Evolutionary conservation across 2,113 vertebrate species (phyloP), one percentile per base, ranked within the genome.

Genomic region (Tretioscincus oriximinensis): DNA sequence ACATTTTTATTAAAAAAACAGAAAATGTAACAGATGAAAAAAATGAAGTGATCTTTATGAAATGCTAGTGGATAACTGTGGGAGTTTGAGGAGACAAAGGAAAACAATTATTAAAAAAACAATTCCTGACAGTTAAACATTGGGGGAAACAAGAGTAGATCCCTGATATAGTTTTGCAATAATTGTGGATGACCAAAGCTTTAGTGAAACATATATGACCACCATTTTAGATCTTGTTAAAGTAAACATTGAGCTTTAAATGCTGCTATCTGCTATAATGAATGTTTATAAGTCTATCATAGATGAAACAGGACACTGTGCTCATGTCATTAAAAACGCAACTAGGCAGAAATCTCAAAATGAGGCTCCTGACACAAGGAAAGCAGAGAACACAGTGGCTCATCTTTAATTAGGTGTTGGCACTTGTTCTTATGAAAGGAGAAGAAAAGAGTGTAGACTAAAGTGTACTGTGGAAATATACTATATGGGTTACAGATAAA

Each of bases 331-430:
- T 94, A 90, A 92, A 94, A 95, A 91, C 93, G 91, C 93, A 94
- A 84, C 93, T 94, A 93, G 91, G 92, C 93, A 94, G 94, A 94
- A 93, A 94, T 90, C 91, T 94, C 90, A 90, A 91, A 94, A 94
- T 78, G 90, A 84, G 92, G 87, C 78, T 4, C 86, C 85, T 92
- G 94, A 94, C 91, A 94, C 94, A 93, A 92, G 92, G 87, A 91
- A 90, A 94, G 89, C 91, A 3, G 70, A 88, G 90, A 92, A 94
- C 90, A 92, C 92, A 86, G 84, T 61, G 51, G 90, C 91, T 95
- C 94, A 93, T 92, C 92, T 92, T 94, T 96, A 95, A 95, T 96
- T 95, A 96, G 94, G 90, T 94, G 93, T 89, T 96, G 94, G 92
- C 94, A 92, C 85, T 89, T 90, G 89, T 88, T 95, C 92, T 93